Percentiles rank a stretch among this genome's conserved stretches.
Conservation (phyloP, 2,888 invertebrate species). For the Baronia brevicornis region DNA sequence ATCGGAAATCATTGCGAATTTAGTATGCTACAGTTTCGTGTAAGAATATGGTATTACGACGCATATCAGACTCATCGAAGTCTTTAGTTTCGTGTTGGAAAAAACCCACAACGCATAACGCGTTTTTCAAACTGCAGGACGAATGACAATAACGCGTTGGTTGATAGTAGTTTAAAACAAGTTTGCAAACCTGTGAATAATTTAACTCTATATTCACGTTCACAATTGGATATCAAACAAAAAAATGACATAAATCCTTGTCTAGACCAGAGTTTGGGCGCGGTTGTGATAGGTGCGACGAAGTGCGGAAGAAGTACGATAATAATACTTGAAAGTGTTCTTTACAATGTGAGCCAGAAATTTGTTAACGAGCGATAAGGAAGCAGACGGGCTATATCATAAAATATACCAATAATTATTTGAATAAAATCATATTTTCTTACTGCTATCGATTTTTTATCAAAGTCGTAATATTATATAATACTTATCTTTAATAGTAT, state of each 20-base stretch:
- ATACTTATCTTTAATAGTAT: too few species aligned
- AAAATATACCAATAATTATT: slow-evolving; percentile 1
- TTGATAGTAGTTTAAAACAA: slow-evolving; percentile 10
- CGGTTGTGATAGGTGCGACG: slow-evolving; percentile 7
- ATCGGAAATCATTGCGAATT: too few species aligned
- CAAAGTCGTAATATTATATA: too few species aligned
- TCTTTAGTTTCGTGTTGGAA: too few species aligned
- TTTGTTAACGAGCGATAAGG: slow-evolving; percentile 1
- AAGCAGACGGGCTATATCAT: slow-evolving; percentile 3
- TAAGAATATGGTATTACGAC: too few species aligned
- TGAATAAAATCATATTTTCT: neutral
- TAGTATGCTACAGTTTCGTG: too few species aligned
- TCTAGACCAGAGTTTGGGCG: slow-evolving; percentile 13
- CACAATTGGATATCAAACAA: slow-evolving; percentile 4
- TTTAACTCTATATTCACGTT: slow-evolving; percentile 9
- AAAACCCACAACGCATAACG: slow-evolving; percentile 9
- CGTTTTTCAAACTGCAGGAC: slow-evolving; percentile 5
- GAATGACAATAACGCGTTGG: slow-evolving; percentile 7
- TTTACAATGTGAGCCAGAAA: slow-evolving; percentile 11
- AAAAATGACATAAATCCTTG: slow-evolving; percentile 10
- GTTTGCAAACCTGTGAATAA: slow-evolving; percentile 12
- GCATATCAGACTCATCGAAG: too few species aligned
- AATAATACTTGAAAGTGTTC: slow-evolving; percentile 12
- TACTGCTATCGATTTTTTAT: too few species aligned
- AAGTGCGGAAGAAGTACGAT: slow-evolving; percentile 10